These are phyloP conservation scores for Coluber constrictor DNA, from an alignment of 2,797 vertebrate species.

Conservation along the genomic window DNA sequence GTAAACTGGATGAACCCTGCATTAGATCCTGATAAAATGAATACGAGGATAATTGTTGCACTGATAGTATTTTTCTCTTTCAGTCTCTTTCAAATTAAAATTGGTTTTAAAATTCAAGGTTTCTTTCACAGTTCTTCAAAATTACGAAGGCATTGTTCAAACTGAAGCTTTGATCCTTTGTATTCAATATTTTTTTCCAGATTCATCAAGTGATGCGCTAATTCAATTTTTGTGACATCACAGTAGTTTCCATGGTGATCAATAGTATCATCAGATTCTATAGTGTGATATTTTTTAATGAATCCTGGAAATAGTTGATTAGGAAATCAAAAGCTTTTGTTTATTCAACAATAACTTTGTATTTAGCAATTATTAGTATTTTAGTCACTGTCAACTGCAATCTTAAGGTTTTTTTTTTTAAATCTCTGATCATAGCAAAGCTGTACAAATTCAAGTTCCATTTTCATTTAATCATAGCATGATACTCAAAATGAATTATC, in stretches of 20 bases:
- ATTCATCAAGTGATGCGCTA: slow-evolving; percentile 63
- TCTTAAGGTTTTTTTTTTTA: too few species aligned
- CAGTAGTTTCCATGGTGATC: slow-evolving; percentile 65
- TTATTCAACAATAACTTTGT: slow-evolving; percentile 62
- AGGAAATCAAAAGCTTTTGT: slow-evolving; percentile 61
- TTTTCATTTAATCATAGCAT: not conserved
- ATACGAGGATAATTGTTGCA: not conserved
- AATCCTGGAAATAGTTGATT: slow-evolving; percentile 54
- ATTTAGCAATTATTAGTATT: slow-evolving; percentile 61
- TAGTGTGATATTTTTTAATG: slow-evolving; percentile 57
- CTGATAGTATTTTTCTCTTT: not conserved
- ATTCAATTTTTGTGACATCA: slow-evolving; percentile 60
- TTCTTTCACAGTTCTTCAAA: slow-evolving; percentile 46
- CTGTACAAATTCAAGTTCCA: slow-evolving; percentile 26
- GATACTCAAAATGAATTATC: not conserved
- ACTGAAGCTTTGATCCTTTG: slow-evolving; percentile 58
- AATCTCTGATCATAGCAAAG: slow-evolving; percentile 38
- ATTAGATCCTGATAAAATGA: not conserved
- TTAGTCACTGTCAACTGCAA: slow-evolving; percentile 46
- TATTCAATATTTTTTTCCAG: slow-evolving; percentile 55
- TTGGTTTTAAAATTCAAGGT: slow-evolving; percentile 47
- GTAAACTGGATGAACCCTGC: not conserved
- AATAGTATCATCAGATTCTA: slow-evolving; percentile 64
- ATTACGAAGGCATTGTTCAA: slow-evolving; percentile 59
- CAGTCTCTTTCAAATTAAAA: slow-evolving; percentile 27